A percentile compares a stretch with the other conserved stretches of the same genome.
Evolutionary conservation across 2,888 invertebrate species (phyloP).

Genomic region (Caenorhabditis wallacei): DNA sequence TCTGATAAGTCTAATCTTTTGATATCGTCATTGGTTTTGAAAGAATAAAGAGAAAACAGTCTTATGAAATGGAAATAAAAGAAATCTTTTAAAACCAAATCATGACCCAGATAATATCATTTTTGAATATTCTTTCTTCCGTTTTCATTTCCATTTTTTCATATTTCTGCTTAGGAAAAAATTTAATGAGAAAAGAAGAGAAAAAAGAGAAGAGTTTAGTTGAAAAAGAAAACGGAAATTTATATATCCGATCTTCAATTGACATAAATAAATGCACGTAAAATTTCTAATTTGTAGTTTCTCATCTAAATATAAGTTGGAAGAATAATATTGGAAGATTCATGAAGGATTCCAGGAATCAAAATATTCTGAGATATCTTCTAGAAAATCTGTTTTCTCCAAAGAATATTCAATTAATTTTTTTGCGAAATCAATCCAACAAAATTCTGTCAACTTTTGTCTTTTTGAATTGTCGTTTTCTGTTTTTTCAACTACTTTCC

Average conservation of each 20-base stretch:
- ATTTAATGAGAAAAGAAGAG: constrained; percentile 4
- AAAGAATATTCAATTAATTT: too few relatives aligned
- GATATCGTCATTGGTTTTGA: background rate
- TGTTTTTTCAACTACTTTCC: background rate
- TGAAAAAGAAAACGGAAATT: constrained; percentile 8
- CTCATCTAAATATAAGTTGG: background rate
- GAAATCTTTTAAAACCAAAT: background rate
- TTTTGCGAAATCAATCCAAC: too few relatives aligned
- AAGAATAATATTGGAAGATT: background rate
- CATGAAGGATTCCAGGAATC: too few relatives aligned
- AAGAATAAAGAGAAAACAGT: background rate
- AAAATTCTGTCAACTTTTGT: too few relatives aligned
- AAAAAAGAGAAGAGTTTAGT: background rate
- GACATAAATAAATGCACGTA: constrained; percentile 20
- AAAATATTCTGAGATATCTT: too few relatives aligned
- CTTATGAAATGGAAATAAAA: background rate
- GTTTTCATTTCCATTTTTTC: background rate
- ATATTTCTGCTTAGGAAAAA: background rate
- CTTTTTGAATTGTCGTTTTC: too few relatives aligned
- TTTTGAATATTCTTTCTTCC: background rate
- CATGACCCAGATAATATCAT: background rate
- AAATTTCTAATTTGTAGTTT: constrained; percentile 18
- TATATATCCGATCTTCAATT: constrained; percentile 19
- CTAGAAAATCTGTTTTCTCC: too few relatives aligned
- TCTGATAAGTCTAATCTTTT: constrained; percentile 10